A percentile compares a stretch with the other conserved stretches of the same genome.
These are phyloP conservation scores for Prinia subflava DNA, from an alignment of 2,113 vertebrate genomes.

Conservation along the genomic window DNA sequence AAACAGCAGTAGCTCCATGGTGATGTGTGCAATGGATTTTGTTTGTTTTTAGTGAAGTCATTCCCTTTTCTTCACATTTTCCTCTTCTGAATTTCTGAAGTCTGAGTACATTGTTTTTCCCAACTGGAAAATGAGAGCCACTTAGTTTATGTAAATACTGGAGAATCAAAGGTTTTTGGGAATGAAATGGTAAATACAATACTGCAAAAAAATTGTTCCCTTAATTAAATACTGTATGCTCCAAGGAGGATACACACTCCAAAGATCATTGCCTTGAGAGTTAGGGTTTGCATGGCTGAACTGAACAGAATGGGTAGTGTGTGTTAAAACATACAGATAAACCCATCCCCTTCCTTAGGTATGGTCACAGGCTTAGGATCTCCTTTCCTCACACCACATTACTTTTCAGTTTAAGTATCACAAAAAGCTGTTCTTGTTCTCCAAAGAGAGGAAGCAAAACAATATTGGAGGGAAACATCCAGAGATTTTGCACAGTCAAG, in stretches of 20 bases:
- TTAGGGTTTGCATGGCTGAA: background rate
- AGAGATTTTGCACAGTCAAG: background rate
- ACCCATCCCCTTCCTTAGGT: background rate
- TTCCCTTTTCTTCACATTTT: constrained; percentile 1
- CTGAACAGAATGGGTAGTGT: background rate
- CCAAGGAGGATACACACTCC: background rate
- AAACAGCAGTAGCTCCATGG: background rate
- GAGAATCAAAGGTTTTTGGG: background rate
- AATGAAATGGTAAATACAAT: background rate
- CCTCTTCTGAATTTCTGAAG: background rate
- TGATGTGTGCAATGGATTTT: background rate
- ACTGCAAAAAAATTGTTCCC: background rate
- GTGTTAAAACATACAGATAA: background rate
- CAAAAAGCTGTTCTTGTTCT: background rate
- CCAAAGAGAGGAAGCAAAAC: accelerated
- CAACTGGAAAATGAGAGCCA: background rate
- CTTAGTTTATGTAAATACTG: background rate
- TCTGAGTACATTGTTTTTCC: background rate
- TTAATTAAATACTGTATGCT: background rate
- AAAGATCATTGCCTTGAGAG: background rate
- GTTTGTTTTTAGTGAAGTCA: constrained; percentile 9
- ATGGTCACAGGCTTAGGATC: background rate
- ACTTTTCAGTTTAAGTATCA: background rate
- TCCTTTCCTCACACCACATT: background rate
- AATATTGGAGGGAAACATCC: background rate